Evolutionary conservation across 37 sponge, comb jelly and placozoan genomes (phyloP).

Genomic region (Hormiphora californensis): DNA sequence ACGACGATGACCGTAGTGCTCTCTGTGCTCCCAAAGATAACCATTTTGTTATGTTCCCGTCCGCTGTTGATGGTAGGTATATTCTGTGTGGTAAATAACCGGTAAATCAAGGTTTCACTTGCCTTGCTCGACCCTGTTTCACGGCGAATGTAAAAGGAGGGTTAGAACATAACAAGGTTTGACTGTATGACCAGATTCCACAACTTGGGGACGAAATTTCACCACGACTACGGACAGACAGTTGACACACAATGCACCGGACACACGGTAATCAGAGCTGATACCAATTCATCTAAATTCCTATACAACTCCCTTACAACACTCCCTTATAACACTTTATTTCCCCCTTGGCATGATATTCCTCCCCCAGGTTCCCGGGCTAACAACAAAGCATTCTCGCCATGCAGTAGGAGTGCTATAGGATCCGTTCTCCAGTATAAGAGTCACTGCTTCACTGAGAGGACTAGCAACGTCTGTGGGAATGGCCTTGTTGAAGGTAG

Average conservation of each 20-base stretch:
- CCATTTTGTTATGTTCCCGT: constrained; percentile 55
- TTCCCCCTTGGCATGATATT: neutral
- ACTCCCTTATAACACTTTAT: neutral
- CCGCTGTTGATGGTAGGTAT: constrained; percentile 53
- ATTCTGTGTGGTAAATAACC: neutral
- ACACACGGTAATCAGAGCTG: no score
- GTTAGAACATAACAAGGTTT: no score
- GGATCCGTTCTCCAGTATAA: constrained; percentile 31
- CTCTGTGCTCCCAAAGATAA: constrained; percentile 14
- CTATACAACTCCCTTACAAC: neutral
- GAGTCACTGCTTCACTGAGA: neutral
- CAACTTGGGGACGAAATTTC: no score
- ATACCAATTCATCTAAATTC: no score
- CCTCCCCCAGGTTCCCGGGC: neutral
- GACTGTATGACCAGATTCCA: no score
- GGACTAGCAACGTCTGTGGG: neutral
- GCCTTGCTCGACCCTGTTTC: no score
- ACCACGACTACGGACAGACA: no score
- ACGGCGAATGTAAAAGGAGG: no score
- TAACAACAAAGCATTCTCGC: constrained; percentile 23
- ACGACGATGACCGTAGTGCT: constrained; percentile 42
- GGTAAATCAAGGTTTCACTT: no score
- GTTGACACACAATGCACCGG: no score
- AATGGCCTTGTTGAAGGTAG: constrained; percentile 34
- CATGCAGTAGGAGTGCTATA: constrained; percentile 10